Evolutionary conservation across 2,113 vertebrate species (phyloP).

Genomic region (Neolamprologus ventralis): DNA sequence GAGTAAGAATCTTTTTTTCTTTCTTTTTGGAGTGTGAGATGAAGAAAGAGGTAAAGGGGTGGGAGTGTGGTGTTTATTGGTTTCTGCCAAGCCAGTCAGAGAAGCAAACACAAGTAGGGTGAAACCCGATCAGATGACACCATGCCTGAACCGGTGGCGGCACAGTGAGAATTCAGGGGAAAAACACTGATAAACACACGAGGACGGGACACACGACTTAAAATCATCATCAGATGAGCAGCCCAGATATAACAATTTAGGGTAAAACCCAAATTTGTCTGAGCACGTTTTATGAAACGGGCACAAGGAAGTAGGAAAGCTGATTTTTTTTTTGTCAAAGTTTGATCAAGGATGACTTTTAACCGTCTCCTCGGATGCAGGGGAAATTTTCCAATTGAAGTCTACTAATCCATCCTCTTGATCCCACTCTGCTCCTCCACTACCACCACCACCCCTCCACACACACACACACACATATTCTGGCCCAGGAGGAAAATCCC

Average conservation of each 20-base stretch:
- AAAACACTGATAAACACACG: conserved; percentile 49
- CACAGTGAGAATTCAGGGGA: conserved; percentile 12
- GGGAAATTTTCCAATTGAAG: conserved; percentile 47
- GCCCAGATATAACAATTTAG: not conserved
- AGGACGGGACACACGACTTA: conserved; percentile 18
- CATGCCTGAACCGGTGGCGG: conserved; percentile 23
- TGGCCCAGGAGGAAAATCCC: conserved; percentile 60
- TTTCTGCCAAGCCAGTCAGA: conserved; percentile 61
- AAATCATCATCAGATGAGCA: conserved; percentile 48
- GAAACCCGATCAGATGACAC: conserved; percentile 62
- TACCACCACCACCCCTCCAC: not conserved
- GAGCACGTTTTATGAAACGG: not conserved
- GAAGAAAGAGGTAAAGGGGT: conserved; percentile 21
- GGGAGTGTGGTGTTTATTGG: conserved; percentile 66
- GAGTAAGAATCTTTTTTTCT: conserved; percentile 3
- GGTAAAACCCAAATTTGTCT: not conserved
- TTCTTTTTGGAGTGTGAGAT: not conserved
- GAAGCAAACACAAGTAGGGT: conserved; percentile 61
- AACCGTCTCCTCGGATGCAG: conserved; percentile 13
- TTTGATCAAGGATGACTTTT: not conserved
- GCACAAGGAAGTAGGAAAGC: not conserved
- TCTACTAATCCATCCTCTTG: conserved; percentile 47
- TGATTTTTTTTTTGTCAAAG: not conserved
- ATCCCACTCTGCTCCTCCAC: conserved; percentile 21
- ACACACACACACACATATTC: not conserved